Evolutionary conservation across 2,888 invertebrate species (phyloP).

Genomic region (Ectemnius continuus): DNA sequence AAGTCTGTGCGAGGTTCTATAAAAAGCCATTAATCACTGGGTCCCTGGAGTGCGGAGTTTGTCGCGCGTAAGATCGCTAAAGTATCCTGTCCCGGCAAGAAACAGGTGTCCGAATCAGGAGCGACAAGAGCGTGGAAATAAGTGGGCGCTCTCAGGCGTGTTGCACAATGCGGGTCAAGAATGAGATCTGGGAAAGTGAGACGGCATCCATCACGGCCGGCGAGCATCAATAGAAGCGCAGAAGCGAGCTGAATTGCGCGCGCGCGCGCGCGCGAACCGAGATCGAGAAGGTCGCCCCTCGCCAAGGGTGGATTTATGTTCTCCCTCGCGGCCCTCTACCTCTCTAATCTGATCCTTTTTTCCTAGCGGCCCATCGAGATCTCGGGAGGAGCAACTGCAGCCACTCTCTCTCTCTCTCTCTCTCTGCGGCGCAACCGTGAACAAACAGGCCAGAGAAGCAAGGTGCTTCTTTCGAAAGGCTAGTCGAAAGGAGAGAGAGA

Average conservation of each 20-base stretch:
- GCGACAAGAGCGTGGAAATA: too few species aligned
- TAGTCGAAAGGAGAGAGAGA: slow-evolving; percentile 4
- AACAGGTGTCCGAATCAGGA: too few species aligned
- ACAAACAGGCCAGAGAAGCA: too few species aligned
- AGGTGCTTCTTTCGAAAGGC: too few species aligned
- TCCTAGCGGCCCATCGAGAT: slow-evolving; percentile 39
- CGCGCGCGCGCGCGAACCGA: slow-evolving; percentile 10
- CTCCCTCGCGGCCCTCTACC: slow-evolving; percentile 17
- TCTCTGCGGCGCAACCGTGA: not conserved
- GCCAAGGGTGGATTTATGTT: slow-evolving; percentile 44
- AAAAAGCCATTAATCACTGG: too few species aligned
- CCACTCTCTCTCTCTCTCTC: not conserved
- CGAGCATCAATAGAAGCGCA: slow-evolving; percentile 1
- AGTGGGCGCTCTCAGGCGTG: slow-evolving; percentile 7
- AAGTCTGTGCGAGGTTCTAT: too few species aligned
- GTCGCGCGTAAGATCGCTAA: too few species aligned
- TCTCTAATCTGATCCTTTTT: slow-evolving; percentile 47
- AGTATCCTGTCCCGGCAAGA: too few species aligned
- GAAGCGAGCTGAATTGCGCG: not conserved
- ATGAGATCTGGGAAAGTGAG: too few species aligned
- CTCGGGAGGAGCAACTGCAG: slow-evolving; percentile 23
- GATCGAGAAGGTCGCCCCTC: slow-evolving; percentile 26
- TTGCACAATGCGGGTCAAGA: too few species aligned
- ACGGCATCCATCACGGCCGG: not conserved
- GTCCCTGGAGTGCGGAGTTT: too few species aligned